Conservation (phyloP, 2,888 invertebrate species). For the Mythimna ferrago region DNA sequence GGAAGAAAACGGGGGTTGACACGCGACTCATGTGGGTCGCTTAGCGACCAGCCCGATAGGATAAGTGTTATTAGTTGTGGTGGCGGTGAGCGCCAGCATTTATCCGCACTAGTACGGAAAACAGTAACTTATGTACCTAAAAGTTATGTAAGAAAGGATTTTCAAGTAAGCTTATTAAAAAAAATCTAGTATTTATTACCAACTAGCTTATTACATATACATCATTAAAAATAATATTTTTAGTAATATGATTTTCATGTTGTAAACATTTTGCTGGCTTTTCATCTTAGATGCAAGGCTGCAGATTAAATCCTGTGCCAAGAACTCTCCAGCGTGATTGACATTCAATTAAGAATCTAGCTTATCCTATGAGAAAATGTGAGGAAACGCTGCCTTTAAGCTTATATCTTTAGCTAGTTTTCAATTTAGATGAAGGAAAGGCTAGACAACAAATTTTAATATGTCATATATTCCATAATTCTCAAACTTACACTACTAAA, state of each 20-base stretch:
- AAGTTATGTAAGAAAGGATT: too few relatives aligned
- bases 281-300: conserved; percentile 45
- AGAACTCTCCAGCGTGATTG: conserved; percentile 50
- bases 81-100: too few relatives aligned
- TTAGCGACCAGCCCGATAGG: too few relatives aligned
- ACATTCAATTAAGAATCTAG: conserved; percentile 59
- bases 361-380: conserved; percentile 53
- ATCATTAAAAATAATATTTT: background rate
- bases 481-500: too few relatives aligned
- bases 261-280: conserved; percentile 14
- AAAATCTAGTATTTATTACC: background rate
- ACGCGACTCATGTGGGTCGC: too few relatives aligned
- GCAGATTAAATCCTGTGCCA: conserved; percentile 57
- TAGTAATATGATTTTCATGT: conserved; percentile 17
- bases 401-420: conserved; percentile 22
- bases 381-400: conserved; percentile 22
- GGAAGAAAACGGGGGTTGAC: too few relatives aligned
- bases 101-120: too few relatives aligned
- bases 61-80: too few relatives aligned
- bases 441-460: background rate
- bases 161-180: too few relatives aligned
- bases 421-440: conserved; percentile 21
- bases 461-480: background rate
- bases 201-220: background rate
- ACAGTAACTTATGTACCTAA: too few relatives aligned